These are phyloP conservation scores for Drosophila kanekoi DNA, from an alignment of 2,888 invertebrate species.

Conservation along the genomic window DNA sequence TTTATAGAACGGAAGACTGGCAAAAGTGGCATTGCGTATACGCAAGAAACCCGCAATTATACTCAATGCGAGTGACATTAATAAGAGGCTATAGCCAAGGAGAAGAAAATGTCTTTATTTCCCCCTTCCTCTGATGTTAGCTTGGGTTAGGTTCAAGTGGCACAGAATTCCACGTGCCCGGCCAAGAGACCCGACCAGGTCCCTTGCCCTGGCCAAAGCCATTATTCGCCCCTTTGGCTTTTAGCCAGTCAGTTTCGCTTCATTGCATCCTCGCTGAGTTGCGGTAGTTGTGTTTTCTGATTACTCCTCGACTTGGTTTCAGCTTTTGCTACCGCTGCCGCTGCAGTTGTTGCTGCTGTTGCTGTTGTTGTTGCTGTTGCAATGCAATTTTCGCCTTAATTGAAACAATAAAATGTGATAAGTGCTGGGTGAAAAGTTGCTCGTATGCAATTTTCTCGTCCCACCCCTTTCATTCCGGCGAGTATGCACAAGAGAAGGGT, in stretches of 20 bases:
- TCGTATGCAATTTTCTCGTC: slow-evolving; percentile 55
- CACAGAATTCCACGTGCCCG: slow-evolving; percentile 57
- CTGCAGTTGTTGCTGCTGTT: too few species aligned
- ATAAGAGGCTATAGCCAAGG: slow-evolving; percentile 15
- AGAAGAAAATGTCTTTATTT: slow-evolving; percentile 8
- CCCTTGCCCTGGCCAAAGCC: slow-evolving; percentile 24
- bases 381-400: slow-evolving; percentile 79
- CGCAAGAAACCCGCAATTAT: slow-evolving; percentile 41
- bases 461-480: slow-evolving; percentile 17
- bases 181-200: slow-evolving; percentile 24
- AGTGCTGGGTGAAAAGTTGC: slow-evolving; percentile 76
- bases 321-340: slow-evolving; percentile 27
- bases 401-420: slow-evolving; percentile 85
- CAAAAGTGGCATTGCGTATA: slow-evolving; percentile 56
- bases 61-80: slow-evolving; percentile 39
- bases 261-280: slow-evolving; percentile 65
- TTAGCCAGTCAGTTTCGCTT: slow-evolving; percentile 58
- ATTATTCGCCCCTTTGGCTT: slow-evolving; percentile 48
- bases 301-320: slow-evolving; percentile 37
- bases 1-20: not conserved
- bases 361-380: slow-evolving; percentile 50
- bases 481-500: slow-evolving; percentile 3
- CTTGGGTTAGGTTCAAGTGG: not conserved
- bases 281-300: slow-evolving; percentile 59
- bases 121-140: not conserved